Evolutionary conservation across 2,113 vertebrate species (phyloP), one percentile per base, ranked within the genome.

Genomic region (Syngnathus scovelli): DNA sequence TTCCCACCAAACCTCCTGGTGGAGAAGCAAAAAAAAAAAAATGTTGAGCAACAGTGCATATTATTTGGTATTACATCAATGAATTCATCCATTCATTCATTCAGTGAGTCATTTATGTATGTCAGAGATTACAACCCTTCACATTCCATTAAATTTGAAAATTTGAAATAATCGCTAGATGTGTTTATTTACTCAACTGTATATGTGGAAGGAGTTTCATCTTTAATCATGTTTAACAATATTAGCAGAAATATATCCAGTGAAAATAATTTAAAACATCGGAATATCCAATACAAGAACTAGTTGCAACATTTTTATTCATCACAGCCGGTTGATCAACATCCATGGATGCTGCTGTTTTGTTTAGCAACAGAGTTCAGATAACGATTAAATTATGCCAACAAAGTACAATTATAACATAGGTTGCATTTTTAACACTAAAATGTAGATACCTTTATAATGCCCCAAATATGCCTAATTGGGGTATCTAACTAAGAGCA

Each of bases 1-100:
- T 79, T 78, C 86, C 78, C 84, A 84, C 86, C 78, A 83, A 86
- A 84, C 88, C 90, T 90, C 88, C 87, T 72, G 85, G 88, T 88
- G 88, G 84, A 89, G 71, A 77, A 83, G 85, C 78, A 27, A 0
- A 27, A 27, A 27, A 27, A 27, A 27, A 27, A 27, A 27, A 27
- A 27, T 27, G 27, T 27, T 27, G 27, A 27, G 59, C 69, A 72
- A 67, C 70, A 82, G 68, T 83, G 68, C 72, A 63, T 49, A 33
- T 62, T 62, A 60, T 72, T 27, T 27, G 64, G 63, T 72, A 49
- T 66, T 65, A 72, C 71, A 51, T 23, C 13, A 11, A 16, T 27
- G 8, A 15, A 33, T n/a, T 49, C 12, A 49, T 48, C 4, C 6
- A 15, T 13, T 18, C 44, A 15, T 46, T 46, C 16, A 46, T n/a